A percentile compares a stretch with the other conserved stretches of the same genome.
Evolutionary conservation across 2,113 vertebrate genomes (phyloP).

Genomic region (Motacilla alba): DNA sequence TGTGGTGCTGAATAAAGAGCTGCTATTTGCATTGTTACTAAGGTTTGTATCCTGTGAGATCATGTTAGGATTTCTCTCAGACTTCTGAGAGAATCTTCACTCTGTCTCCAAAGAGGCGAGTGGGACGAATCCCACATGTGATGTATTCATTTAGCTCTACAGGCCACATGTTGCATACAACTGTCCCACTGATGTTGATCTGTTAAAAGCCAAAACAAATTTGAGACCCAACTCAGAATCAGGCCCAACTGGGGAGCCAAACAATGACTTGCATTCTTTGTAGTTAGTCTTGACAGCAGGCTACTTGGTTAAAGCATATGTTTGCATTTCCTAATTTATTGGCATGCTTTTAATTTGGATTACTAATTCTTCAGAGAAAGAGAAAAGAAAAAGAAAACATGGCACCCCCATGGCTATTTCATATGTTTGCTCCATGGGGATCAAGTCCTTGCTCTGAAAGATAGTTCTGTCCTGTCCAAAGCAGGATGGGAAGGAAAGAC

Average conservation of each 20-base stretch:
- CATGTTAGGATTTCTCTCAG: background rate
- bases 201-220: background rate
- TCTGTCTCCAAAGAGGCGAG: background rate
- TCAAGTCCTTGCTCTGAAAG: background rate
- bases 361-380: background rate
- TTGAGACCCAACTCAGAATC: background rate
- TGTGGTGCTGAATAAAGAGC: background rate
- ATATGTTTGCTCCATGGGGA: background rate
- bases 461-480: background rate
- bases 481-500: background rate
- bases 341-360: slow-evolving; percentile 17
- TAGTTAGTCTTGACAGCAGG: slow-evolving; percentile 2
- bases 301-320: slow-evolving; percentile 22
- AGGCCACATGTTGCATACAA: background rate
- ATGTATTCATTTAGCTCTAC: background rate
- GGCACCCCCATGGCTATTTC: slow-evolving; percentile 8
- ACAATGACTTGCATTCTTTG: background rate
- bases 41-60: background rate
- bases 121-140: background rate
- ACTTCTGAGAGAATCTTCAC: background rate
- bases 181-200: background rate
- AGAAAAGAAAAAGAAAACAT: slow-evolving; percentile 29
- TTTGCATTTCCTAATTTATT: slow-evolving; percentile 53
- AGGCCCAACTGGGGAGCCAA: background rate
- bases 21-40: background rate